Base-by-base conservation (phyloP, 2,888 invertebrate species). In the Drepanosiphum platanoidis region DNA sequence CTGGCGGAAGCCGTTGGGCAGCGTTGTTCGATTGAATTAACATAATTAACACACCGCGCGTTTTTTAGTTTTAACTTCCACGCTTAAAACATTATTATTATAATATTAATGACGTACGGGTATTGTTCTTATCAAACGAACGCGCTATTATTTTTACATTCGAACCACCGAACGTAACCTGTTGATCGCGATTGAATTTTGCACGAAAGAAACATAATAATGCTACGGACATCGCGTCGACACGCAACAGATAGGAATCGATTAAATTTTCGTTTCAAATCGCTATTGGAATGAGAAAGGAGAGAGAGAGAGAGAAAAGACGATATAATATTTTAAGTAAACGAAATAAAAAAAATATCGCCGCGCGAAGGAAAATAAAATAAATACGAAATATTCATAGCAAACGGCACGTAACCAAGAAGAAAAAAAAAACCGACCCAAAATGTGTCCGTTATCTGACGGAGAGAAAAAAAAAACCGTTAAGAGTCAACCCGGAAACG, bases 401-500 rank as follows among this genome's bases (percentile, higher is more conserved):
- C 9, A 18, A 32, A n/a, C 34, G 34, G 52, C 9, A 5, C 15
- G 36, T 30, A 71, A 39, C n/a, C n/a, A 18, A 52, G 52, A 52
- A 18, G 46, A 75, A 46, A 71, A 42, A 46, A 52, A 2, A n/a
- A 34, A 46, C 1, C 5, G 27, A 11, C 13, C 13, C 46, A 30
- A 39, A 61, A 64, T 2, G 46, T 68, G 66, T 68, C 80, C 81
- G 81, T 80, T 80, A 80, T 68, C 34, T 27, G 36, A 27, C 36
- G n/a, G n/a, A 42, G 32, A 42, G 18, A 71, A 61, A 52, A 71
- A n/a, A 80, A 81, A 81, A 81, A 71, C 81, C 81, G 81, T 81
- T 81, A 81, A 71, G 81, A 81, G 81, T 81, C 81, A 81, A 81
- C 71, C 81, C 36, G 71, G 81, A 71, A 81, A 71, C 39, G 81